Base-by-base conservation (phyloP, 2,797 vertebrate genomes). In the Lepus townsendii region DNA sequence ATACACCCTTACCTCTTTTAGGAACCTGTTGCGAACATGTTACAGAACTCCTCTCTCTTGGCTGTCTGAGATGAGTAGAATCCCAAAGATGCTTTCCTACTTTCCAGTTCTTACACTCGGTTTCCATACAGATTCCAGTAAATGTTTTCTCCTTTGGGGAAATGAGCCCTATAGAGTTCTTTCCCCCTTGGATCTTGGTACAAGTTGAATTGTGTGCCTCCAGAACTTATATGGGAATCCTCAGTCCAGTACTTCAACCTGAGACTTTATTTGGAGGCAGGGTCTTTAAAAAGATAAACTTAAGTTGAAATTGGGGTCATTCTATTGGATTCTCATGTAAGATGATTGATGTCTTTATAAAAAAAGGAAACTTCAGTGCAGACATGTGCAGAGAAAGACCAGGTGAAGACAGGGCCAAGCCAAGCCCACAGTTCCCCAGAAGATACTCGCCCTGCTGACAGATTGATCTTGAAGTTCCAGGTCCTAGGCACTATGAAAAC, bases 161-260 rank as follows among this genome's bases (percentile, higher is more conserved):
- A 88, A 60, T 30, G 30, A 35, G 4, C 60, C 52, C 20, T 68
- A 9, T 38, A 57, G 20, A 16, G 6, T 38, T 86, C 20, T 89
- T 65, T 52, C 7, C 12, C n/a, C 35, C 7, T 38, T 86, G 57
- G 50, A 89, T 95, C 52, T 87, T 88, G 24, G 83, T 90, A n/a
- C 54, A 65, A 19, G 6, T 60, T 69, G 42, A 85, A 30, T 71
- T 77, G 19, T 66, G 24, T 87, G 42, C 42, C 62, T 38, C 71
- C 26, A 76, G 86, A 66, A 47, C 38, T 1, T 38, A 54, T 35
- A 7, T 86, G 65, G 47, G 69, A 24, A 14, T 76, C 72, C 22
- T 30, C 14, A 73, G 27, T 52, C 22, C 32, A 54, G n/a, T 65
- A 17, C 52, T 26, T 78, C 3, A 26, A 66, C 26, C 35, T 65